phyloP scores from a whole-genome alignment of 2,113 vertebrate species.

The Apodemus speciosus region DNA sequence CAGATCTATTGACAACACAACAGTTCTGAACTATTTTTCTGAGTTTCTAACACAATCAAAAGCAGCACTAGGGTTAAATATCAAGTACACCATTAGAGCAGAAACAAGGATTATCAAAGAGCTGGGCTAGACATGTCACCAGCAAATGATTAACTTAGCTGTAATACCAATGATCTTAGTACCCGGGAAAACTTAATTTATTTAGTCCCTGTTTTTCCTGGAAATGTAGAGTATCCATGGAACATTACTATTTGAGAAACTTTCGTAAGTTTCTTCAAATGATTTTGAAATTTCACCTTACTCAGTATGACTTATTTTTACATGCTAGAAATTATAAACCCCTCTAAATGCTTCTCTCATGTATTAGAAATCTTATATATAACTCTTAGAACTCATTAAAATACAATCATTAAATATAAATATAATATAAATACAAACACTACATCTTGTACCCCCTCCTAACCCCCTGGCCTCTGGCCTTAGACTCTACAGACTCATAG shows the following conservation, averaged over 20 bases:
- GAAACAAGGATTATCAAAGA: not conserved
- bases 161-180: not conserved
- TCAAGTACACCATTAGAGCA: slow-evolving; percentile 50
- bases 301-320: slow-evolving; percentile 45
- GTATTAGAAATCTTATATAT: slow-evolving; percentile 77
- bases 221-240: not conserved
- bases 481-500: slow-evolving; percentile 60
- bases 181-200: slow-evolving; percentile 38
- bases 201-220: not conserved
- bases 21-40: not conserved
- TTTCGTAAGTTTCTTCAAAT: slow-evolving; percentile 11
- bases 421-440: slow-evolving; percentile 86
- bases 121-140: not conserved
- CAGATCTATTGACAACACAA: slow-evolving; percentile 20
- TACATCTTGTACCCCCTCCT: slow-evolving; percentile 85
- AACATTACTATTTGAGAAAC: not conserved
- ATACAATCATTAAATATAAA: slow-evolving; percentile 86
- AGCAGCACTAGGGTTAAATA: slow-evolving; percentile 60
- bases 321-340: slow-evolving; percentile 78
- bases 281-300: slow-evolving; percentile 47
- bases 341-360: slow-evolving; percentile 89
- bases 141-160: slow-evolving; percentile 44
- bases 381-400: slow-evolving; percentile 86
- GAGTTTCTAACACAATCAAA: not conserved
- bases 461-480: slow-evolving; percentile 53